These are phyloP conservation scores for Melipona quadrifasciata DNA, from an alignment of 1,140 invertebrate genomes.

Conservation along the genomic window DNA sequence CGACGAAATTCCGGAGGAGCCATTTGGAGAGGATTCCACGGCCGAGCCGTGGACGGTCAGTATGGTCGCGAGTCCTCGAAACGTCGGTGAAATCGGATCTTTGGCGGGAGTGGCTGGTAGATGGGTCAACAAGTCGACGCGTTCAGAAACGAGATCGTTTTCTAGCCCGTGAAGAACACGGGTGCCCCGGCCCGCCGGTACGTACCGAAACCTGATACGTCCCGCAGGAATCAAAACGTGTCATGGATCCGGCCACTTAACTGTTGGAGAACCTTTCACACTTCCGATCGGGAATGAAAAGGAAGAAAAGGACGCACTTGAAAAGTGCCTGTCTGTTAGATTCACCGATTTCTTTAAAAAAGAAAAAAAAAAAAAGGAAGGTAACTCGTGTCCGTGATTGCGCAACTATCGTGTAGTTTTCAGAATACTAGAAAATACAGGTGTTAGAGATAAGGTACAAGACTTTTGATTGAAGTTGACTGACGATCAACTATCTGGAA, in stretches of 20 bases:
- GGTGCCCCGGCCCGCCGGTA: background rate
- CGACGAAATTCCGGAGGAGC: conserved; percentile 10
- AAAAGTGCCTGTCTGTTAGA: background rate
- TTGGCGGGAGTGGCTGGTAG: conserved; percentile 41
- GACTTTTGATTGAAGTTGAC: too few relatives aligned
- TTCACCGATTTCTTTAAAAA: too few relatives aligned
- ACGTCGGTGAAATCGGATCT: conserved; percentile 65
- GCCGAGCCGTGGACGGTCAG: background rate
- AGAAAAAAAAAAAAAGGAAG: too few relatives aligned
- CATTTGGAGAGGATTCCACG: conserved; percentile 31
- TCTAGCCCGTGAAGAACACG: conserved; percentile 11
- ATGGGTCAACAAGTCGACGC: conserved; percentile 71
- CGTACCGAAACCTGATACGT: conserved; percentile 57
- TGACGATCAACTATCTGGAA: too few relatives aligned
- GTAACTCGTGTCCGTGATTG: background rate
- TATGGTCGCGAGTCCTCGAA: conserved; percentile 44
- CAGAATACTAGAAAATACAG: too few relatives aligned
- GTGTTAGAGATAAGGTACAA: background rate
- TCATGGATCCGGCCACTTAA: conserved; percentile 53
- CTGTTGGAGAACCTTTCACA: conserved; percentile 37
- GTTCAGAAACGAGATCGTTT: conserved; percentile 44
- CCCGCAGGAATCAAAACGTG: conserved; percentile 56
- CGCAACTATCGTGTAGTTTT: too few relatives aligned
- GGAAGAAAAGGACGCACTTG: background rate
- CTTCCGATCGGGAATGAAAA: conserved; percentile 50